Base-by-base conservation (phyloP, 2,888 invertebrate species). In the Biston stratarius region DNA sequence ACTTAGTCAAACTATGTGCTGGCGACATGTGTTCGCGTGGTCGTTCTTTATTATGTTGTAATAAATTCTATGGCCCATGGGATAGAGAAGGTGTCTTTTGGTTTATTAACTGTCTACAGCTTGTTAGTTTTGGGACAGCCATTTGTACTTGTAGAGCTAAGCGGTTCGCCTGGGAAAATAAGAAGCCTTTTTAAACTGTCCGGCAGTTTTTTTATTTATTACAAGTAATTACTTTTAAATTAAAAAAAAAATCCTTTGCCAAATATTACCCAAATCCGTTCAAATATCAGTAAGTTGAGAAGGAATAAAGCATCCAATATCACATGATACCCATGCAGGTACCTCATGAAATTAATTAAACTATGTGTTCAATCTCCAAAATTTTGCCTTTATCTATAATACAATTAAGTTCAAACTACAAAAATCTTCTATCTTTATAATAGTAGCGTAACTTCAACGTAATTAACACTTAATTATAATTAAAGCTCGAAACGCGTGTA, bases 41-140 rank as follows among this genome's bases (percentile, higher is more conserved):
- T 86, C 86, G 83, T 77, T 83, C 86, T 86, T 90, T 92, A 94
- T 92, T 91, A 91, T 90, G 86, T 88, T 84, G 89, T 91, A 90
- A 93, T 94, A 92, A 89, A 92, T 92, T 90, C 84, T 82, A 85
- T 83, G 83, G 77, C 85, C 87, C 85, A 75, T 65, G 85, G 83
- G 88, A 87, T 76, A 73, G 72, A 64, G 78, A 81, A 82, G 82
- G 84, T 84, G 83, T 85, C 83, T 84, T 74, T 78, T 74, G 83
- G 53, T 47, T 67, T 48, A 59, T 55, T 67, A 61, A 62, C 49
- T 59, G 12, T 11, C 24, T 57, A 42, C 48, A 15, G 64, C 44
- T 45, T 61, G 14, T 45, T 12, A n/a, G 44, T 57, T 45, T 51
- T 57, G 51, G 12, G 14, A 14, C 24, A 36, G 49, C 40, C 33